Percentiles rank a stretch among this genome's conserved stretches.
Evolutionary conservation across 2,113 vertebrate genomes (phyloP).

Genomic region (Nothoprocta pentlandii): DNA sequence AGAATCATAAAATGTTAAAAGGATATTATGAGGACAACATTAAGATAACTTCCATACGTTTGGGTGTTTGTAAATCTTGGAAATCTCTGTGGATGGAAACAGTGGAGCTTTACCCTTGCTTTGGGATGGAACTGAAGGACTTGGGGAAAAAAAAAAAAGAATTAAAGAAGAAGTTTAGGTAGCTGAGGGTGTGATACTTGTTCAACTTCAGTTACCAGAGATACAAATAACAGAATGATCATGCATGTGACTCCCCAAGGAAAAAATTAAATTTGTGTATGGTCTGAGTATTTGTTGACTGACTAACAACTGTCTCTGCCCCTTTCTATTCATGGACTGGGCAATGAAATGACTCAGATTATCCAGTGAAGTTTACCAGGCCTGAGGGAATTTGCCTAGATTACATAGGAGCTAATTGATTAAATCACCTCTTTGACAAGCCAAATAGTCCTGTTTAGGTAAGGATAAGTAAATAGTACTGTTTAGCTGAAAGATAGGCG

Average conservation of each 20-base stretch:
- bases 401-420: slow-evolving; percentile 10
- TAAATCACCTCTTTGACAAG: slow-evolving; percentile 44
- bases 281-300: slow-evolving; percentile 17
- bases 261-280: slow-evolving; percentile 15
- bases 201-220: not conserved
- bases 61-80: not conserved
- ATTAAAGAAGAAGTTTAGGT: not conserved
- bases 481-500: not conserved
- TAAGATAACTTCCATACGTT: not conserved
- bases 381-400: not conserved
- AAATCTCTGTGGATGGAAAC: not conserved
- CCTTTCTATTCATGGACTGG: slow-evolving; percentile 35
- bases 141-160: not conserved
- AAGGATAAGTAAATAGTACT: not conserved
- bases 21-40: not conserved
- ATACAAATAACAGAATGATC: slow-evolving; percentile 23
- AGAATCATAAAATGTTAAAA: not conserved
- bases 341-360: slow-evolving; percentile 7
- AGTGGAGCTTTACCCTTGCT: not conserved
- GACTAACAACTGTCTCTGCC: not conserved
- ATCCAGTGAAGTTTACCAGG: not conserved
- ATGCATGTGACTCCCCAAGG: not conserved
- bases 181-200: not conserved
- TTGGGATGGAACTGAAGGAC: not conserved
- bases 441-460: not conserved